These are phyloP conservation scores for Hirtodrosophila trivittata DNA, from an alignment of 2,888 invertebrate species.

Conservation along the genomic window DNA sequence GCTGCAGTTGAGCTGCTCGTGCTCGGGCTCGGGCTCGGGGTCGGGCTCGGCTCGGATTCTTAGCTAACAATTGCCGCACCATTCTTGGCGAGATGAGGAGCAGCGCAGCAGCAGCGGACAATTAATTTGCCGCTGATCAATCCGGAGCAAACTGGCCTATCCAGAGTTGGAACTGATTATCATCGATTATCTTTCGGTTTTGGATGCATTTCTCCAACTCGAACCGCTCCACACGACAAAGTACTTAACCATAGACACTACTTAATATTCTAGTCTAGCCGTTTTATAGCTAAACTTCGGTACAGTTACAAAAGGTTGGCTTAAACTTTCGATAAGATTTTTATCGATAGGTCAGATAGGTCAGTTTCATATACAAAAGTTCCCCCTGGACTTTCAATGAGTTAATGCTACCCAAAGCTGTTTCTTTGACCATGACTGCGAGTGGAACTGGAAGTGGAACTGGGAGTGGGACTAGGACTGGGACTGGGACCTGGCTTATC, in stretches of 20 bases:
- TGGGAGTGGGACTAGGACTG: background rate
- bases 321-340: no score
- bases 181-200: background rate
- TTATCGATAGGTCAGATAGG: no score
- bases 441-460: background rate
- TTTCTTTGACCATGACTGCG: conserved; percentile 25
- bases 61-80: conserved; percentile 12
- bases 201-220: background rate
- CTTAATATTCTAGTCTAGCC: no score
- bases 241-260: background rate
- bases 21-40: conserved; percentile 10
- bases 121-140: conserved; percentile 22
- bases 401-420: no score
- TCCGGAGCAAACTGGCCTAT: conserved; percentile 46
- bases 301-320: no score
- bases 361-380: no score
- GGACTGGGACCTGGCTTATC: background rate
- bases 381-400: no score
- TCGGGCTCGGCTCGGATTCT: conserved; percentile 16
- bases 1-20: conserved; percentile 15
- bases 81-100: conserved; percentile 19
- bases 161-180: conserved; percentile 25
- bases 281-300: no score
- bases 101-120: conserved; percentile 2
- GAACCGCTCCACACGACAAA: background rate